Percentiles rank a stretch among this genome's conserved stretches.
Conservation (phyloP, 92 coral and sea anemone species). For the Palythoa grandiflora region DNA sequence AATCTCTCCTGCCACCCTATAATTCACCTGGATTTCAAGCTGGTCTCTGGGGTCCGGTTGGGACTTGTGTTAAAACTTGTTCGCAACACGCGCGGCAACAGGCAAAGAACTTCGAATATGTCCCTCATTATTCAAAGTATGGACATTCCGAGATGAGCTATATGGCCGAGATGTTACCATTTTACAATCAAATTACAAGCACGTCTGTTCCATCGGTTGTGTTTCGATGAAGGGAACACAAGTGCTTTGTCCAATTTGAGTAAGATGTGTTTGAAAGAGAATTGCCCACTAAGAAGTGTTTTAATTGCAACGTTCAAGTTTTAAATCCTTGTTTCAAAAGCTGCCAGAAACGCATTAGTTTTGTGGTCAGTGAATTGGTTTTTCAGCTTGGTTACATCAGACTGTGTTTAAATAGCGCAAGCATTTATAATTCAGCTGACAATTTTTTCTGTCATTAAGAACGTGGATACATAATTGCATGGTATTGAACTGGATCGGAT, state of each 20-base stretch:
- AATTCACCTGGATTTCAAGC: slow-evolving; percentile 61
- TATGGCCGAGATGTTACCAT: slow-evolving; percentile 67
- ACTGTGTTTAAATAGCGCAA: slow-evolving; percentile 18
- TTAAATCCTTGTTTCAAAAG: slow-evolving; percentile 31
- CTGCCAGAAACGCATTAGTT: slow-evolving; percentile 21
- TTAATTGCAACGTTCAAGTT: neutral
- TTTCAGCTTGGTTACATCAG: slow-evolving; percentile 26
- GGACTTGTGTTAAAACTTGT: slow-evolving; percentile 80
- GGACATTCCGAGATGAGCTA: slow-evolving; percentile 63
- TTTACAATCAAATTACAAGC: slow-evolving; percentile 61
- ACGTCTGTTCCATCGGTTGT: slow-evolving; percentile 64
- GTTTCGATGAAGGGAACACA: slow-evolving; percentile 50
- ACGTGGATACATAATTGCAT: slow-evolving; percentile 54
- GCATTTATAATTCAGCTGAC: slow-evolving; percentile 43
- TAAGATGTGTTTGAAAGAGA: neutral
- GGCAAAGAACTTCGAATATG: slow-evolving; percentile 65
- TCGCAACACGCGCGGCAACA: slow-evolving; percentile 71
- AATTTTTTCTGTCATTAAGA: slow-evolving; percentile 52
- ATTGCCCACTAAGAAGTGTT: neutral
- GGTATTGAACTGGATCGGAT: slow-evolving; percentile 49
- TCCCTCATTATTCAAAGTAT: slow-evolving; percentile 60
- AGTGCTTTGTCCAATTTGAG: neutral
- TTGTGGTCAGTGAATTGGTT: slow-evolving; percentile 23
- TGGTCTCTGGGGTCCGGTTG: slow-evolving; percentile 81
- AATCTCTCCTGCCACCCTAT: slow-evolving; percentile 41